Conservation (phyloP, 1,140 invertebrate species). For the Heterodera carotae region DNA sequence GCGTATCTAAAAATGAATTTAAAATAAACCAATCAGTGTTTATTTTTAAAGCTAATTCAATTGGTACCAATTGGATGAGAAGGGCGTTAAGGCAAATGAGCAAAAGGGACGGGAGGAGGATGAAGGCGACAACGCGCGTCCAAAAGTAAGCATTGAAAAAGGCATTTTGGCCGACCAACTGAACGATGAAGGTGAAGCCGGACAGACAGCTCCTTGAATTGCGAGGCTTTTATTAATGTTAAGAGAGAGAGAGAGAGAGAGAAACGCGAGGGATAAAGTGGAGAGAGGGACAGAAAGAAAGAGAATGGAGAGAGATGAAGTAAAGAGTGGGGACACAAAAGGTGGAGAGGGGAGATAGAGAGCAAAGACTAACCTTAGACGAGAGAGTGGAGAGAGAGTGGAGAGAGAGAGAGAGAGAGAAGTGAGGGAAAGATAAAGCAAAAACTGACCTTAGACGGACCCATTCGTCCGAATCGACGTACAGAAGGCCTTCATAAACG, state of each 20-base stretch:
- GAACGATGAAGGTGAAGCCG: slow-evolving; percentile 49
- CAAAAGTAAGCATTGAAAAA: slow-evolving; percentile 68
- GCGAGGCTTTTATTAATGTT: not conserved
- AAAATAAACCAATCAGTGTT: not conserved
- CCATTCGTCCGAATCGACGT: slow-evolving; percentile 50
- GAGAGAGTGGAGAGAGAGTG: no score
- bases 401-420: no score
- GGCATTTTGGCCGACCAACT: slow-evolving; percentile 55
- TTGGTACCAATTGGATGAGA: slow-evolving; percentile 75
- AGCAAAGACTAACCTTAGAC: no score
- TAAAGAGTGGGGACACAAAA: slow-evolving; percentile 5
- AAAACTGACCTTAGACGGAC: slow-evolving; percentile 46
- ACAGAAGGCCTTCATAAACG: slow-evolving; percentile 60
- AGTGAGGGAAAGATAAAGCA: no score
- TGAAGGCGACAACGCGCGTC: slow-evolving; percentile 85
- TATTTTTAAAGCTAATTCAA: not conserved
- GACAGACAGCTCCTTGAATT: slow-evolving; percentile 53
- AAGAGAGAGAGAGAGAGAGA: no score
- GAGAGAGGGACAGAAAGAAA: no score
- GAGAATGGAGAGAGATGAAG: no score
- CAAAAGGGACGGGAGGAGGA: slow-evolving; percentile 82
- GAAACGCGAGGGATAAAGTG: no score
- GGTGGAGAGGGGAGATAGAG: not conserved
- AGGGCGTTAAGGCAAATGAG: slow-evolving; percentile 85
- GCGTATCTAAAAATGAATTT: slow-evolving; percentile 69